These are phyloP conservation scores for Pelobates fuscus DNA, from an alignment of 2,113 vertebrate species.

Conservation along the genomic window DNA sequence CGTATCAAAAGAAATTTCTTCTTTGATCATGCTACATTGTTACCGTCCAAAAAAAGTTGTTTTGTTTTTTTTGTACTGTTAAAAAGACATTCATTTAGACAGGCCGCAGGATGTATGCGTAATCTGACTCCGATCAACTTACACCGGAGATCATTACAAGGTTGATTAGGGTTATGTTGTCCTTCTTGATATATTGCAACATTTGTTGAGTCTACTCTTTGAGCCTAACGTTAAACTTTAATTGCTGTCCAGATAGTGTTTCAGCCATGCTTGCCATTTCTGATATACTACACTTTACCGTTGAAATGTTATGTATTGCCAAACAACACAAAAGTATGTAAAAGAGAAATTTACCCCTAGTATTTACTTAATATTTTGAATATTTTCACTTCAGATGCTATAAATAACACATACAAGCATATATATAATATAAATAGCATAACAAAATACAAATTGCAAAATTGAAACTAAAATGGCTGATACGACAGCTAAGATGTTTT, in stretches of 20 bases:
- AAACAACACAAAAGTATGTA: conserved; percentile 8
- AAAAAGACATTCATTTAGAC: conserved; percentile 12
- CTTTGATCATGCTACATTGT: conserved; percentile 1
- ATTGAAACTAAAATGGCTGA: too few relatives aligned
- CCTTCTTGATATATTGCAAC: conserved; percentile 32
- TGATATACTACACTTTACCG: conserved; percentile 1
- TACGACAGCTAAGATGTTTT: too few relatives aligned
- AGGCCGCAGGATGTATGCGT: conserved; percentile 25
- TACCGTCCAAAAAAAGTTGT: background rate
- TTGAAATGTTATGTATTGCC: conserved; percentile 21
- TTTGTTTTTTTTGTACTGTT: background rate
- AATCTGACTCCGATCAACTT: conserved; percentile 30
- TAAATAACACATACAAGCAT: too few relatives aligned
- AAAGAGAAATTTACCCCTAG: background rate
- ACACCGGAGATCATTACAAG: conserved; percentile 18
- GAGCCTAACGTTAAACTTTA: conserved; percentile 39
- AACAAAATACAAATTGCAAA: too few relatives aligned
- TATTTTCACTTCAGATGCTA: background rate
- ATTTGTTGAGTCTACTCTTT: conserved; percentile 36
- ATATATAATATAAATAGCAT: too few relatives aligned
- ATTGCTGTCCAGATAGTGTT: conserved; percentile 37
- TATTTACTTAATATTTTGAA: background rate
- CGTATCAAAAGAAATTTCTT: background rate
- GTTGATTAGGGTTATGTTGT: conserved; percentile 42
- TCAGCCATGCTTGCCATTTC: conserved; percentile 34